Conservation (phyloP, 2,888 invertebrate genomes). For the Patella caerulea region DNA sequence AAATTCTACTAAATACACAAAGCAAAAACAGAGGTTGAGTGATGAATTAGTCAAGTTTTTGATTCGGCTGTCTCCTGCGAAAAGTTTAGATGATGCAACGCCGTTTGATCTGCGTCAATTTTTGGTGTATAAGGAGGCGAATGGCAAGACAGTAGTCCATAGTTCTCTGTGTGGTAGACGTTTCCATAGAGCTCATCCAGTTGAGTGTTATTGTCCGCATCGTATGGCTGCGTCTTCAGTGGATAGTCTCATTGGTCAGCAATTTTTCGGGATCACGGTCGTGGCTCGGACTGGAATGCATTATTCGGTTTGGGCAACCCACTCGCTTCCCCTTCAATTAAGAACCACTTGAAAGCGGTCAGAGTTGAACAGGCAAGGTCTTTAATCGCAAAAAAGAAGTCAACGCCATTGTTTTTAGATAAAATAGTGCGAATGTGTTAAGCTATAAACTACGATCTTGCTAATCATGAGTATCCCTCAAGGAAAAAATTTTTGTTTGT, state of each 20-base stretch:
- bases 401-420: background rate
- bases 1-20: background rate
- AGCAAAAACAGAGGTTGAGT: background rate
- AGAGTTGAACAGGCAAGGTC: background rate
- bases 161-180: background rate
- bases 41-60: background rate
- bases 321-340: background rate
- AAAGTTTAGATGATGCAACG: background rate
- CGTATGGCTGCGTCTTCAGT: background rate
- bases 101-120: background rate
- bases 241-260: background rate
- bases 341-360: background rate
- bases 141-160: background rate
- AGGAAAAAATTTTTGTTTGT: background rate
- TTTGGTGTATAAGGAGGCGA: background rate
- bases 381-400: background rate
- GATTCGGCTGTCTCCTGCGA: background rate
- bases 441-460: background rate
- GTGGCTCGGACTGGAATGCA: background rate
- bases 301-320: background rate
- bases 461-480: background rate
- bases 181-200: background rate
- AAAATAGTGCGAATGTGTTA: background rate
- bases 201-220: background rate
- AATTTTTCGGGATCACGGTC: background rate